Percentiles rank a stretch among this genome's conserved stretches.
Evolutionary conservation across 2,113 vertebrate species (phyloP).

Genomic region (Nycticebus coucang): DNA sequence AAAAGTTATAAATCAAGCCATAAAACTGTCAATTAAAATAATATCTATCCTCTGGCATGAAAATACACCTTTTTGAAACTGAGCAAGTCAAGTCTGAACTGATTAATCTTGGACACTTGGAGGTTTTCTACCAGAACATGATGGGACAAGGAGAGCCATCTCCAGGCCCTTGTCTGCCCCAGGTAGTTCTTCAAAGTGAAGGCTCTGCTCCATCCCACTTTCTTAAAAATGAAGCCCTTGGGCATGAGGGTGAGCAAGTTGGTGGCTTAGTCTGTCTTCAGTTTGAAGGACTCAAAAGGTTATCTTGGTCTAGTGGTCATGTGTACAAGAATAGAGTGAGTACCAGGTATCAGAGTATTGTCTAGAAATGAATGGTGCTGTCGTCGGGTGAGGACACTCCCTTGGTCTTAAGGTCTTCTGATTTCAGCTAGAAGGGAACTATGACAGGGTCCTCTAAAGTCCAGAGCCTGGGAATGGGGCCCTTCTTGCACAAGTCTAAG

Average conservation of each 20-base stretch:
- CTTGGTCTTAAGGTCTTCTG: neutral
- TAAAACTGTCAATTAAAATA: neutral
- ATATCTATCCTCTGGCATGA: neutral
- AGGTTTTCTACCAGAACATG: neutral
- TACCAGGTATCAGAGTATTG: neutral
- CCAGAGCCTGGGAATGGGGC: neutral
- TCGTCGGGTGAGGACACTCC: neutral
- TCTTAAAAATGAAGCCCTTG: neutral
- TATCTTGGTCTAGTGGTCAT: accelerated
- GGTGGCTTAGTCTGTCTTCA: neutral
- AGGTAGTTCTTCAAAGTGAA: neutral
- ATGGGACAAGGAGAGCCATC: accelerated
- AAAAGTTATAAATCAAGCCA: neutral
- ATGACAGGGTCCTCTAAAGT: neutral
- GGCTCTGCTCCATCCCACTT: neutral
- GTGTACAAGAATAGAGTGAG: neutral
- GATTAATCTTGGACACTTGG: neutral
- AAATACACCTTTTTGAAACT: neutral
- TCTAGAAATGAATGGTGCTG: neutral
- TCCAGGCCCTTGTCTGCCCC: neutral
- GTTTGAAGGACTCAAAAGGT: neutral
- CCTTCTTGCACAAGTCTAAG: neutral
- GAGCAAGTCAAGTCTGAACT: neutral
- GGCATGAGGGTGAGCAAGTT: neutral
- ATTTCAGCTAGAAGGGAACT: neutral